Base-by-base conservation (phyloP, 2,797 vertebrate genomes). In the Thripadectes ignobilis region DNA sequence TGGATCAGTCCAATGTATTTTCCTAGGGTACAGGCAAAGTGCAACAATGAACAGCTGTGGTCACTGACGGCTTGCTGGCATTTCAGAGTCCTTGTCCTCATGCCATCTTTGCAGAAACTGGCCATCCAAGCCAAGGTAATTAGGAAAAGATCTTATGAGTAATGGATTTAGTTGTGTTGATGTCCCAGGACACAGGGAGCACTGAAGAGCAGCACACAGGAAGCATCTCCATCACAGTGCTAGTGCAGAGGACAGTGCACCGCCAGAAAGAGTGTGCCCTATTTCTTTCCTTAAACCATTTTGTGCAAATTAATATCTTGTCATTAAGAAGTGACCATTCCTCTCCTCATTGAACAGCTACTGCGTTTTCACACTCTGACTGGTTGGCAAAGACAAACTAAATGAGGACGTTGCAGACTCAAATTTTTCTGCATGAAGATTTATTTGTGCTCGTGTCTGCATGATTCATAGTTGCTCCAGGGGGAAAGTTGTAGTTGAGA, bases 361-460 rank as follows among this genome's bases (percentile, higher is more conserved):
- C 82, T 69, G 22, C 41, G 7, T 76, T 85, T 89, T 91, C 65
- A 65, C 10, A 41, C 32, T 38, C 29, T 49, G 67, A 11, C 43
- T 65, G 26, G 11, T 3, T 94, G 80, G 48, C 63, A 73, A 90
- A 69, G 24, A 32, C 41, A 61, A 73, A 6, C n/a, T 80, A 45
- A 38, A 57, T 85, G 52, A 83, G 67, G 45, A 67, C 18, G 22
- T 38, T 55, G 29, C 29, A 76, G 85, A 73, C 58, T 71, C 13
- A n/a, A 63, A 9, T 73, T 72, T 88, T 71, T 55, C 83, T 83
- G 57, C 36, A 9, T 27, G 23, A 83, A 85, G 71, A 72, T 94
- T 92, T 95, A 57, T 94, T 92, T 86, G 46, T 94, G 54, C 48
- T 94, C 39, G 69, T 62, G 62, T 88, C 80, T 15, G 10, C 63